Base-by-base conservation (phyloP, 2,888 invertebrate genomes). In the Nemurella pictetii region DNA sequence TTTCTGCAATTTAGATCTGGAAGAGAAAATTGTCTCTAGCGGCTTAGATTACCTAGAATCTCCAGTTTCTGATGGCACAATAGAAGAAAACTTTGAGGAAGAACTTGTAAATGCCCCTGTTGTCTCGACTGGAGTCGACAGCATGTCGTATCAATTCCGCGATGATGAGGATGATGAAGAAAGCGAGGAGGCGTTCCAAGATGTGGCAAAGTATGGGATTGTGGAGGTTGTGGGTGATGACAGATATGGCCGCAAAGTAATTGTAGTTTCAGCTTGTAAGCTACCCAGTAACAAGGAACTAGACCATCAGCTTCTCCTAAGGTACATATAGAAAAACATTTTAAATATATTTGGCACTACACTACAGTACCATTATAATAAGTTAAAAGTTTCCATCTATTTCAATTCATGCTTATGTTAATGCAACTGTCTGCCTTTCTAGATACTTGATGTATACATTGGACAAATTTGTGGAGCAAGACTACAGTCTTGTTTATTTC, bases 401-500 rank as follows among this genome's bases (percentile, higher is more conserved):
- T n/a, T n/a, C n/a, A n/a, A n/a, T n/a, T n/a, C n/a, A n/a, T n/a
- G n/a, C n/a, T n/a, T n/a, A n/a, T n/a, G n/a, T n/a, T n/a, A n/a
- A n/a, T n/a, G n/a, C n/a, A n/a, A n/a, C n/a, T n/a, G n/a, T n/a
- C n/a, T n/a, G 2, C 55, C 9, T 55, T 55, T 90, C 72, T 89
- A 98, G 99, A 90, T 98, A 97, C 91, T 93, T 99, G 88, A 96
- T 96, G 91, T 95, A 95, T 90, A 98, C 98, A 82, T 92, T 99
- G 90, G 98, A 99, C 91, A 96, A 96, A 90, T 99, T 97, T 90
- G 99, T 99, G 86, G 98, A 99, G 90, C 98, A 98, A 91, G 99
- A 99, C 90, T 99, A 99, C 91, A 97, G 97, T 88, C 93, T 99
- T 85, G 96, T 99, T 1, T 99, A 99, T 91, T 98, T 99, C 89